These are phyloP conservation scores for Alectoris magna DNA, from an alignment of 2,797 vertebrate genomes.

Conservation along the genomic window DNA sequence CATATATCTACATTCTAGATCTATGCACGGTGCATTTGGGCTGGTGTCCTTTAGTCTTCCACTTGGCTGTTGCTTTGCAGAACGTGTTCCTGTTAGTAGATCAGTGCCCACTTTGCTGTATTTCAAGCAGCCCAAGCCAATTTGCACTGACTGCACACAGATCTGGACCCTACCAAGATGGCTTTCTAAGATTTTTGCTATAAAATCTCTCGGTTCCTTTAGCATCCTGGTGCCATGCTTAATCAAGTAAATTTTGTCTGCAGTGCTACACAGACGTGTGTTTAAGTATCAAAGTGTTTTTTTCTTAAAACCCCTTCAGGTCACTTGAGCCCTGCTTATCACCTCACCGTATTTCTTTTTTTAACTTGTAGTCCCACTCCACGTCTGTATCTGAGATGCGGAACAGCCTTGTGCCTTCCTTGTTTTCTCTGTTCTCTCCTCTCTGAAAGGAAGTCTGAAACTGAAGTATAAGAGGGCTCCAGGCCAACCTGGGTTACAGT, in stretches of 20 bases:
- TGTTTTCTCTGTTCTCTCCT: neutral
- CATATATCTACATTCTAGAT: neutral
- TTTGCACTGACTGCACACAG: neutral
- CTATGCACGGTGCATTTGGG: neutral
- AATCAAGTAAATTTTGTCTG: neutral
- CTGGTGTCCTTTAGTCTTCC: neutral
- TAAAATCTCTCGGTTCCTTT: fast-evolving
- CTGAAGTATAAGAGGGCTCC: fast-evolving
- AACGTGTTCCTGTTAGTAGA: neutral
- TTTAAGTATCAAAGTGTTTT: neutral
- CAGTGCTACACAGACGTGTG: neutral
- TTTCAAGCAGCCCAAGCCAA: neutral
- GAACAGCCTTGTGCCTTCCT: neutral
- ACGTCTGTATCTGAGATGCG: fast-evolving
- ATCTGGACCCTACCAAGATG: neutral
- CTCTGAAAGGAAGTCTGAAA: neutral
- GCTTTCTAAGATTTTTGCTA: neutral
- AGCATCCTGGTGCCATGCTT: fast-evolving
- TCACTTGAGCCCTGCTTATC: neutral
- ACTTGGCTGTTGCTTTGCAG: neutral
- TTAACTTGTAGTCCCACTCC: neutral
- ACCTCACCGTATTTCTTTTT: neutral
- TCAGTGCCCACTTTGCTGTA: neutral
- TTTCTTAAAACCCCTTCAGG: neutral
- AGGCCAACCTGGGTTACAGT: neutral